Evolutionary conservation across 2,797 vertebrate species (phyloP).

Genomic region (Sardinella longiceps): DNA sequence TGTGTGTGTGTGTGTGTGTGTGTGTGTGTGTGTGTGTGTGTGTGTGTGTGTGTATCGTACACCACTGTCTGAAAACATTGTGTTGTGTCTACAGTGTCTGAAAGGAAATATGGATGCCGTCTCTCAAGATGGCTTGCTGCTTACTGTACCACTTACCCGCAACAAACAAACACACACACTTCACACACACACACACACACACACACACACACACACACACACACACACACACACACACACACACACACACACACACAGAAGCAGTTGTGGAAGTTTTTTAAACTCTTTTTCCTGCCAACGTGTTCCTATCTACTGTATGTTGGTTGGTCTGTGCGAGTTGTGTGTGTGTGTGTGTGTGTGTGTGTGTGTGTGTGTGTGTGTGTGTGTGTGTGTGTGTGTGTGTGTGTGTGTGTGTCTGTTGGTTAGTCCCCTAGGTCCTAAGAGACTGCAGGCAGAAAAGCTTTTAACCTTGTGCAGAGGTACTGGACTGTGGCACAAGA

Average conservation of each 20-base stretch:
- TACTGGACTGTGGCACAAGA: not conserved
- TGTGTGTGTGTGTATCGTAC: not conserved
- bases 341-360: no score
- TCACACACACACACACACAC: slow-evolving; percentile 36
- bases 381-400: no score
- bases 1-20: no score
- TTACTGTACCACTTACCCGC: not conserved
- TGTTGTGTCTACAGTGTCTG: no score
- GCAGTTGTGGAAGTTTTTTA: no score
- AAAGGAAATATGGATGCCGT: not conserved
- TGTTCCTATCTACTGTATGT: no score
- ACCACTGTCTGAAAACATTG: no score
- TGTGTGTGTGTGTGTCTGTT: not conserved
- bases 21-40: not conserved
- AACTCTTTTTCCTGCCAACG: no score
- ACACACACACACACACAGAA: not conserved
- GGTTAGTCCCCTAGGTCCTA: not conserved
- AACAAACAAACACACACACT: slow-evolving; percentile 43
- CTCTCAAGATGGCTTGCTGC: not conserved
- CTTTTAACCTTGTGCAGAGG: not conserved
- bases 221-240: not conserved
- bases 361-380: no score
- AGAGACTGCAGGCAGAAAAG: not conserved
- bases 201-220: not conserved
- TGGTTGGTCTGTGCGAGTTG: no score